These are phyloP conservation scores for Epicampocera succincta DNA, from an alignment of 2,888 invertebrate species.

Conservation along the genomic window DNA sequence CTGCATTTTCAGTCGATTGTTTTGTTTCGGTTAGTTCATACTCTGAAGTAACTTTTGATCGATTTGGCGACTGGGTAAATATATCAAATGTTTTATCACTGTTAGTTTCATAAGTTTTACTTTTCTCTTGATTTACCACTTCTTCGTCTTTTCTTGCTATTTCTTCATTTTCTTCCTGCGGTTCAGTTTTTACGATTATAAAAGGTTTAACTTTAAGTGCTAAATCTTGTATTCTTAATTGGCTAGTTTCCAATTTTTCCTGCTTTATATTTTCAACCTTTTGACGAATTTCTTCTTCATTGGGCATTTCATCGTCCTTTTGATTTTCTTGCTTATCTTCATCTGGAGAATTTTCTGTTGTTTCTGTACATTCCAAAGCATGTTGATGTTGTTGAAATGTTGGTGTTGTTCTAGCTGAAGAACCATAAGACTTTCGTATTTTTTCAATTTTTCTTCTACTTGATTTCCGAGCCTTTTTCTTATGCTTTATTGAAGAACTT, in stretches of 20 bases:
- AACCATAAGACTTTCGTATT: conserved; percentile 66
- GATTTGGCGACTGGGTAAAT: conserved; percentile 77
- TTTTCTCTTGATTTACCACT: conserved; percentile 4
- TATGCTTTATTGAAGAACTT: conserved; percentile 19
- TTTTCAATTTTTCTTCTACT: conserved; percentile 70
- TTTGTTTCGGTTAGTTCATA: neutral
- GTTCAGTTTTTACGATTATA: conserved; percentile 57
- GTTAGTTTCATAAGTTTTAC: neutral
- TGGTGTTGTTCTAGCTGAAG: conserved; percentile 47
- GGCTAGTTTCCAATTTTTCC: conserved; percentile 59
- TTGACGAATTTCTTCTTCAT: conserved; percentile 60
- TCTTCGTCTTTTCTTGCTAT: neutral
- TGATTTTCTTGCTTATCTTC: neutral
- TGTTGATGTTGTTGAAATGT: conserved; percentile 40
- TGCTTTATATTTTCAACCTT: conserved; percentile 61
- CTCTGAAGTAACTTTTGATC: neutral
- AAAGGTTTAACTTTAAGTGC: conserved; percentile 53
- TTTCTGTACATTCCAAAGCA: conserved; percentile 55
- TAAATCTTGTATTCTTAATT: conserved; percentile 59
- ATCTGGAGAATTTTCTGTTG: conserved; percentile 24
- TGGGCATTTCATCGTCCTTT: conserved; percentile 34
- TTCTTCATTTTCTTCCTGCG: conserved; percentile 35
- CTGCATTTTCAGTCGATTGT: neutral
- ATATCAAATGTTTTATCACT: conserved; percentile 72
- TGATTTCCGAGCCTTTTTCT: conserved; percentile 61